Evolutionary conservation across 2,113 vertebrate species (phyloP).

Genomic region (Puma concolor): DNA sequence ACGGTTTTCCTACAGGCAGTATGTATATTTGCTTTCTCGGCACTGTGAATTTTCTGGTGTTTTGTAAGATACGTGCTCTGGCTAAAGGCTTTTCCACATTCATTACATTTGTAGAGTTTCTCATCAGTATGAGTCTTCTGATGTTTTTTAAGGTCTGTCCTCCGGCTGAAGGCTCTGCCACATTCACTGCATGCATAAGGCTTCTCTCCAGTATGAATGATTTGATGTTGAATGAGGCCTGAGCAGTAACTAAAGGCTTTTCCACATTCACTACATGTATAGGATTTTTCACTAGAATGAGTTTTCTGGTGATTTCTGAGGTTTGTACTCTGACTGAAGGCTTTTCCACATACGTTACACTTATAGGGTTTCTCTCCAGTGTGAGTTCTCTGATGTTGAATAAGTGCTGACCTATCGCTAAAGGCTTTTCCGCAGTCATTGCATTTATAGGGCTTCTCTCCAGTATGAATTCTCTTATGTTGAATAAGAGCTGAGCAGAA

Average conservation of each 20-base stretch:
- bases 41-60: not conserved
- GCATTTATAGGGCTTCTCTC: not conserved
- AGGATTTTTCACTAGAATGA: not conserved
- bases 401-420: not conserved
- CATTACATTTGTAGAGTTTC: not conserved
- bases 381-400: not conserved
- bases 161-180: not conserved
- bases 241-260: not conserved
- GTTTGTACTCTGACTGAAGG: not conserved
- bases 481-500: not conserved
- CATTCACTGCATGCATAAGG: not conserved
- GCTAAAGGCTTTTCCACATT: conserved; percentile 24
- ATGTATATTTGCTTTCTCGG: not conserved
- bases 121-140: not conserved
- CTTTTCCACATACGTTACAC: not conserved
- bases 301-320: not conserved
- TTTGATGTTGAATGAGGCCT: not conserved
- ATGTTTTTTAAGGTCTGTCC: not conserved
- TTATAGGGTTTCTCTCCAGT: not conserved
- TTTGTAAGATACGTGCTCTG: not conserved
- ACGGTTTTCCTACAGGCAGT: not conserved
- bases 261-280: not conserved
- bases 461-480: not conserved
- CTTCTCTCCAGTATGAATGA: not conserved
- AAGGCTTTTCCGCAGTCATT: not conserved